These are phyloP conservation scores for Zaprionus capensis DNA, from an alignment of 1,140 invertebrate genomes.

Conservation along the genomic window DNA sequence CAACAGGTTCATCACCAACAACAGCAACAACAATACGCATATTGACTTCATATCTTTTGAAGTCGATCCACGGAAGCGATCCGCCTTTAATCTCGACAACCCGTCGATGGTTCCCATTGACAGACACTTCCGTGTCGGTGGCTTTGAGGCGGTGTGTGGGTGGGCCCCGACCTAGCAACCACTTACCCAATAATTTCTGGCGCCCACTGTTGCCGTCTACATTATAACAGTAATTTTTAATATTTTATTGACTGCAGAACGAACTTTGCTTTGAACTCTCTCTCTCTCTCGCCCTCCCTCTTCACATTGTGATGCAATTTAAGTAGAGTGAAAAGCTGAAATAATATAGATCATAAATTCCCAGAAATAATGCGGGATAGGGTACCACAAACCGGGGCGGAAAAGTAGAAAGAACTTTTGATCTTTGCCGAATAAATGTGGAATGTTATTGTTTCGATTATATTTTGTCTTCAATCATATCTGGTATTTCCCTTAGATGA, in stretches of 20 bases:
- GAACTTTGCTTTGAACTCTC: conserved; percentile 63
- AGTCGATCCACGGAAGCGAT: conserved; percentile 55
- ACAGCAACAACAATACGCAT: conserved; percentile 14
- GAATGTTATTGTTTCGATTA: background rate
- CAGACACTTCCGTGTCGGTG: conserved; percentile 68
- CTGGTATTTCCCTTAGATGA: background rate
- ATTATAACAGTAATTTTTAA: conserved; percentile 71
- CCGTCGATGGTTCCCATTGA: conserved; percentile 43
- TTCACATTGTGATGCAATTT: conserved; percentile 41
- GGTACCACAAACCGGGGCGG: background rate
- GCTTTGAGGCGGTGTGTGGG: conserved; percentile 58
- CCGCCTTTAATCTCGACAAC: conserved; percentile 63
- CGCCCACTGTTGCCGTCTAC: conserved; percentile 51
- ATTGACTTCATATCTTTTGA: conserved; percentile 46
- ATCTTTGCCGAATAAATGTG: conserved; percentile 40
- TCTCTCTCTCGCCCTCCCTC: background rate
- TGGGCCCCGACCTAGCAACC: conserved; percentile 50
- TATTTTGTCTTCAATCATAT: conserved; percentile 4
- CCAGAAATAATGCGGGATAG: conserved; percentile 65
- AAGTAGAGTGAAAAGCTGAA: conserved; percentile 36
- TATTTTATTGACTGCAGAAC: conserved; percentile 61
- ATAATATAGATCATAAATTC: conserved; percentile 54
- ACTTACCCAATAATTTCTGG: conserved; percentile 41
- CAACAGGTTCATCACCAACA: conserved; percentile 47
- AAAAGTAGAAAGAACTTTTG: conserved; percentile 53